Conservation (phyloP, 1,140 invertebrate genomes). For the Bilobella aurantiaca region DNA sequence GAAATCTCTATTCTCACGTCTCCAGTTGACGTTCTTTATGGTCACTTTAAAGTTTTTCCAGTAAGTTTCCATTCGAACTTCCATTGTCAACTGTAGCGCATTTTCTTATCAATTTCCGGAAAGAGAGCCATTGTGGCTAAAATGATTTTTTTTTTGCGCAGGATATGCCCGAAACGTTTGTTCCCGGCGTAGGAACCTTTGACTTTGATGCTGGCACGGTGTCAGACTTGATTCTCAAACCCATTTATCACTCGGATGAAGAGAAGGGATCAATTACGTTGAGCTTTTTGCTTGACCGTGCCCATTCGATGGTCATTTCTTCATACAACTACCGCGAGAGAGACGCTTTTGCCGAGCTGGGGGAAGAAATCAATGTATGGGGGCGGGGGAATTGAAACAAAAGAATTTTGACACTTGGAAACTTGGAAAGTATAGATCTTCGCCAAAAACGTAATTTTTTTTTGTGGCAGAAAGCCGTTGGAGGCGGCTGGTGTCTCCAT, state of each 20-base stretch:
- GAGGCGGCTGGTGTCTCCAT: conserved; percentile 24
- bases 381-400: too few relatives aligned
- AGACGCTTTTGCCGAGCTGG: conserved; percentile 24
- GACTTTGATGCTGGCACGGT: conserved; percentile 29
- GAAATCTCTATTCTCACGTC: conserved; percentile 31
- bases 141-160: conserved; percentile 2
- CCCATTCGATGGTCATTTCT: conserved; percentile 20
- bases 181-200: conserved; percentile 17
- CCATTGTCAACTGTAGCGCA: too few relatives aligned
- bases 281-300: conserved; percentile 23
- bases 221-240: conserved; percentile 31
- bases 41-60: conserved; percentile 33
- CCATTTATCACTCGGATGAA: conserved; percentile 26
- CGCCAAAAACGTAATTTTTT: neutral
- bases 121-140: neutral
- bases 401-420: neutral
- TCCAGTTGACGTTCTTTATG: conserved; percentile 32
- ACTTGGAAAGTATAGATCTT: neutral
- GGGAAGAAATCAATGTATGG: conserved; percentile 24
- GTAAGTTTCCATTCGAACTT: conserved; percentile 17
- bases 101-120: too few relatives aligned
- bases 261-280: conserved; percentile 27
- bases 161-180: conserved; percentile 33
- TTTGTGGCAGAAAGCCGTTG: conserved; percentile 7
- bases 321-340: conserved; percentile 12